Evolutionary conservation across 2,797 vertebrate species (phyloP).

Genomic region (Gallinago nigripennis): DNA sequence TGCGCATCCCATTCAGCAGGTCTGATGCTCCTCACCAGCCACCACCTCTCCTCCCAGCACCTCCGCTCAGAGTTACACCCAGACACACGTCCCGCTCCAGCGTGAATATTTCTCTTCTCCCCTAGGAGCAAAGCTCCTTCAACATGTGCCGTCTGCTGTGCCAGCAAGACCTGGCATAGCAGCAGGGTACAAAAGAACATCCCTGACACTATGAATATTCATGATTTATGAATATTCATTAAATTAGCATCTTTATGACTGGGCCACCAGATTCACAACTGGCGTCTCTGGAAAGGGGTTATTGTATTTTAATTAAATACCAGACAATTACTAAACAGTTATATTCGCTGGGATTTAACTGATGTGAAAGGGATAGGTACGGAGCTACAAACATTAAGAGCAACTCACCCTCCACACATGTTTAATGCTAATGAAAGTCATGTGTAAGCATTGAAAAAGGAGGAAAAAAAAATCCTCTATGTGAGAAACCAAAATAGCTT

Average conservation of each 20-base stretch:
- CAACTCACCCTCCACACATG: slow-evolving; percentile 47
- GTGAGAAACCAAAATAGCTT: slow-evolving; percentile 73
- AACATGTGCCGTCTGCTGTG: slow-evolving; percentile 76
- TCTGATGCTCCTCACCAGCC: not conserved
- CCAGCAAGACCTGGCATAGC: slow-evolving; percentile 75
- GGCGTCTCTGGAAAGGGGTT: slow-evolving; percentile 72
- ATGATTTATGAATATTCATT: slow-evolving; percentile 78
- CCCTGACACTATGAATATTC: slow-evolving; percentile 75
- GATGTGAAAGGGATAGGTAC: slow-evolving; percentile 66
- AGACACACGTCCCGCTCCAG: slow-evolving; percentile 54
- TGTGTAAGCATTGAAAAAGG: slow-evolving; percentile 64
- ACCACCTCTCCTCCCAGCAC: not conserved
- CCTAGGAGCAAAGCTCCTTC: slow-evolving; percentile 71
- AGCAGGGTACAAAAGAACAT: slow-evolving; percentile 76
- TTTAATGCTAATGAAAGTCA: slow-evolving; percentile 74
- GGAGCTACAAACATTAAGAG: slow-evolving; percentile 56
- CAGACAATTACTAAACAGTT: slow-evolving; percentile 74
- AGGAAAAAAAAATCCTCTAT: slow-evolving; percentile 47
- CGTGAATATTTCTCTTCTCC: slow-evolving; percentile 62
- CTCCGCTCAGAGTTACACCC: slow-evolving; percentile 20
- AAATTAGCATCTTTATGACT: slow-evolving; percentile 77
- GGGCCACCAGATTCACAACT: slow-evolving; percentile 77
- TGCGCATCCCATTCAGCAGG: not conserved
- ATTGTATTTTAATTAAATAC: slow-evolving; percentile 79
- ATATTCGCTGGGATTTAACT: slow-evolving; percentile 63